phyloP scores from a whole-genome alignment of 2,888 invertebrate species.

The Ormia ochracea region DNA sequence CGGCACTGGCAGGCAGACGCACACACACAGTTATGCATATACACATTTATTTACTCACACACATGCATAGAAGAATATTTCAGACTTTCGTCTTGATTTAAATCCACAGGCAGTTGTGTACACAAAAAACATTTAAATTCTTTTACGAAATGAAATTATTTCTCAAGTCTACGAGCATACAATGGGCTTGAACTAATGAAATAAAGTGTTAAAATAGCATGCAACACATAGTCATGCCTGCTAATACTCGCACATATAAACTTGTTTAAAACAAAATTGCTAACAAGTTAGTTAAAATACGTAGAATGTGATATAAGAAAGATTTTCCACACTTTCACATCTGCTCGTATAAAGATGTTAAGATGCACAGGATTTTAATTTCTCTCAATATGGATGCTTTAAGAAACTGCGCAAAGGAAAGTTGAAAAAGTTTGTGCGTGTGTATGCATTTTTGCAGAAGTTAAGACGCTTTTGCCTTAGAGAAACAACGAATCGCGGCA shows the following conservation, averaged over 20 bases:
- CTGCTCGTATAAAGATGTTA: neutral
- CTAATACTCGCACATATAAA: neutral
- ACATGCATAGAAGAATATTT: neutral
- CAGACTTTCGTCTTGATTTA: neutral
- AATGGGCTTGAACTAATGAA: conserved; percentile 43
- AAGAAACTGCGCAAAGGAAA: too few species aligned
- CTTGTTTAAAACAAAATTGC: neutral
- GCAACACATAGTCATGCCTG: neutral
- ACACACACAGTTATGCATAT: neutral
- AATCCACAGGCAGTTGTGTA: conserved; percentile 23
- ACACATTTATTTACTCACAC: neutral
- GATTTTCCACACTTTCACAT: conserved; percentile 6
- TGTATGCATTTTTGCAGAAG: too few species aligned
- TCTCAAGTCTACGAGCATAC: conserved; percentile 32
- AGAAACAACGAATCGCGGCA: neutral
- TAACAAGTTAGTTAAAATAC: conserved; percentile 33
- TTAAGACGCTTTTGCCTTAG: too few species aligned
- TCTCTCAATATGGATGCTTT: neutral
- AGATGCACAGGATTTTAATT: conserved; percentile 18
- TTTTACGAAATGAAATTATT: conserved; percentile 50
- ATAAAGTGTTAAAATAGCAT: neutral
- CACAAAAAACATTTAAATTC: conserved; percentile 17
- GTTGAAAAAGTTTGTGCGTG: too few species aligned
- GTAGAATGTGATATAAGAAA: neutral
- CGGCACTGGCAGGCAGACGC: neutral